Percentiles rank a stretch among this genome's conserved stretches.
phyloP scores from a whole-genome alignment of 37 sponge, comb jelly and placozoan genomes.

The Aphrocallistes beatrix region DNA sequence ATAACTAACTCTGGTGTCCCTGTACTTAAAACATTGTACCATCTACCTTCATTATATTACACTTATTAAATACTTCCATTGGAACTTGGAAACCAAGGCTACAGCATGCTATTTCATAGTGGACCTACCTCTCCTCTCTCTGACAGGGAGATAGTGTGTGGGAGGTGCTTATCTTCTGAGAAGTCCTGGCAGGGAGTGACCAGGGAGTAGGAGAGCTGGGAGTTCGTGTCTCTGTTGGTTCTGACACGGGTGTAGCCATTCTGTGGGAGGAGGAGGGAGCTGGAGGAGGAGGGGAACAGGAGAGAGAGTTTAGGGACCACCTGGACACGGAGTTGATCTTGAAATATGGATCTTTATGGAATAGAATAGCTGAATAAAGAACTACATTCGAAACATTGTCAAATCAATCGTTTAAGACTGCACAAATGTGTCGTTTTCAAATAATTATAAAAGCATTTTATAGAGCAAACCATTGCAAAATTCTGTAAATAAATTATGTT shows the following conservation, averaged over 20 bases:
- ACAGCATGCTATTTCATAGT: too few relatives aligned
- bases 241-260: constrained; percentile 37
- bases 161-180: neutral
- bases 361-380: constrained; percentile 34
- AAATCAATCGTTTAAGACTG: too few relatives aligned
- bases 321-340: constrained; percentile 39
- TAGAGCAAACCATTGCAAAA: too few relatives aligned
- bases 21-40: too few relatives aligned
- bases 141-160: neutral
- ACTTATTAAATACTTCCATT: too few relatives aligned
- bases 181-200: neutral
- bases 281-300: constrained; percentile 28
- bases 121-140: neutral
- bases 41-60: too few relatives aligned
- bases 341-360: constrained; percentile 42
- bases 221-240: constrained; percentile 39
- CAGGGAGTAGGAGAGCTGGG: neutral
- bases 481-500: too few relatives aligned
- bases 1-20: neutral
- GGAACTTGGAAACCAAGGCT: too few relatives aligned
- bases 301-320: constrained; percentile 43
- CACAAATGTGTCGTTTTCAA: too few relatives aligned
- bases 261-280: constrained; percentile 55
- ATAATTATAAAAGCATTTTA: too few relatives aligned
- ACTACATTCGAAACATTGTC: too few relatives aligned